A percentile compares a stretch with the other conserved stretches of the same genome.
phyloP scores from a whole-genome alignment of 2,888 invertebrate genomes.

The Trissolcus brochymenae region DNA sequence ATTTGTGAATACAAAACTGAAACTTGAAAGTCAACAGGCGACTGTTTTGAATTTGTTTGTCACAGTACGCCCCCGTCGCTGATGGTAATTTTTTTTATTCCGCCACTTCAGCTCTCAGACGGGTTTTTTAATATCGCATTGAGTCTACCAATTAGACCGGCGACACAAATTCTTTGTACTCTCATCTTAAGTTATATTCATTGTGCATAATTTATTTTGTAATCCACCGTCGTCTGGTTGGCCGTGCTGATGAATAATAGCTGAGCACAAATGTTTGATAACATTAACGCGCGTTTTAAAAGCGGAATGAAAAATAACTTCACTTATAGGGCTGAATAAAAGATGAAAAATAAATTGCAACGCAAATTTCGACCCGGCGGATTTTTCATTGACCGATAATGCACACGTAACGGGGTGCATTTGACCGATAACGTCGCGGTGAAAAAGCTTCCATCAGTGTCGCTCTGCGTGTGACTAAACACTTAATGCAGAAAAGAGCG shows the following conservation, averaged over 20 bases:
- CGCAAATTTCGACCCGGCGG: slow-evolving; percentile 23
- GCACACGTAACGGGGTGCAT: slow-evolving; percentile 24
- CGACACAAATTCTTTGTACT: slow-evolving; percentile 17
- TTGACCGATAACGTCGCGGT: slow-evolving; percentile 21
- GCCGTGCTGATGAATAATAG: not conserved
- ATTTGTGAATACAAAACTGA: slow-evolving; percentile 32
- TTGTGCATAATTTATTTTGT: slow-evolving; percentile 5
- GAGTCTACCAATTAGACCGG: slow-evolving; percentile 22
- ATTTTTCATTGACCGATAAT: slow-evolving; percentile 34
- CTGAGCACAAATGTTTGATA: not conserved
- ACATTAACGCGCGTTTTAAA: no score
- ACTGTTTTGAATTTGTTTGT: slow-evolving; percentile 21
- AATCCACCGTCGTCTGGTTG: no score
- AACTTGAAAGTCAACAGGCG: slow-evolving; percentile 18
- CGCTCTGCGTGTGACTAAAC: slow-evolving; percentile 11
- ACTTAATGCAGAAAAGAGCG: slow-evolving; percentile 1
- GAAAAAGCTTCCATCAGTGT: slow-evolving; percentile 6
- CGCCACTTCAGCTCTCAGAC: not conserved
- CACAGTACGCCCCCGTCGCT: not conserved
- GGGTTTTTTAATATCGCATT: slow-evolving; percentile 9
- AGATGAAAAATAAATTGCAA: slow-evolving; percentile 8
- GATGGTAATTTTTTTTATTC: slow-evolving; percentile 12
- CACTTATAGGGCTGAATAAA: not conserved
- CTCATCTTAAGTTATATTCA: slow-evolving; percentile 24
- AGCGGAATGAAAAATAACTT: slow-evolving; percentile 6